A percentile compares a stretch with the other conserved stretches of the same genome.
These are phyloP conservation scores for Ambastaia sidthimunki DNA, from an alignment of 2,797 vertebrate genomes.

Conservation along the genomic window DNA sequence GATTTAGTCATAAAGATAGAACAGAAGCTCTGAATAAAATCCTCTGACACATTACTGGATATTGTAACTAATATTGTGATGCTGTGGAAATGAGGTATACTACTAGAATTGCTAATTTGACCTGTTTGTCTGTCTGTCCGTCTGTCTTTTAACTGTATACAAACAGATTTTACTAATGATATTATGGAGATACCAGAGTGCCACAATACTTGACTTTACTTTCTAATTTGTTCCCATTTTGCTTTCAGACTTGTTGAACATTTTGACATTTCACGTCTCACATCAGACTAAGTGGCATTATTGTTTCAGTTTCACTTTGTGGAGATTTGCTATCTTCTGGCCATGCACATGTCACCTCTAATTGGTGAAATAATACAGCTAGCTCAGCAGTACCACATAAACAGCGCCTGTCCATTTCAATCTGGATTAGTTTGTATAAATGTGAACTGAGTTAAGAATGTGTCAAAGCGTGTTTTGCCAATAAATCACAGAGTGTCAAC, in stretches of 20 bases:
- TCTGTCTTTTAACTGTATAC: no score
- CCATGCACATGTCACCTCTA: slow-evolving; percentile 48
- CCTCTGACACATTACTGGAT: no score
- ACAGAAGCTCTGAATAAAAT: not conserved
- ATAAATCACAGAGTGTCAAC: slow-evolving; percentile 38
- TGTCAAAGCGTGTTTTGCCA: slow-evolving; percentile 47
- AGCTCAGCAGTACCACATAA: slow-evolving; percentile 30
- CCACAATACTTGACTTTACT: not conserved
- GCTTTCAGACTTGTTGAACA: not conserved
- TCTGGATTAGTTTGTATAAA: slow-evolving; percentile 34
- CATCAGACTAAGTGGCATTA: slow-evolving; percentile 37
- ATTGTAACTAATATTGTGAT: no score
- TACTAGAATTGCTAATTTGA: no score
- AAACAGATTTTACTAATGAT: not conserved
- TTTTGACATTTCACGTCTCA: slow-evolving; percentile 1
- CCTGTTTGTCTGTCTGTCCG: not conserved
- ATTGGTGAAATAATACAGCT: slow-evolving; percentile 48
- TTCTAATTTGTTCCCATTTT: not conserved
- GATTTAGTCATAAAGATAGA: not conserved
- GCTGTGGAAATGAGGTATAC: no score
- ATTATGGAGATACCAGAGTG: not conserved
- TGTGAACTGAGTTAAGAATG: slow-evolving; percentile 39
- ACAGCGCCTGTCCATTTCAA: slow-evolving; percentile 31
- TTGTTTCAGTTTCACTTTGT: slow-evolving; percentile 17
- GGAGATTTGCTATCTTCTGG: slow-evolving; percentile 10